Evolutionary conservation across 2,113 vertebrate species (phyloP).

Genomic region (Nannobrachium achirus): DNA sequence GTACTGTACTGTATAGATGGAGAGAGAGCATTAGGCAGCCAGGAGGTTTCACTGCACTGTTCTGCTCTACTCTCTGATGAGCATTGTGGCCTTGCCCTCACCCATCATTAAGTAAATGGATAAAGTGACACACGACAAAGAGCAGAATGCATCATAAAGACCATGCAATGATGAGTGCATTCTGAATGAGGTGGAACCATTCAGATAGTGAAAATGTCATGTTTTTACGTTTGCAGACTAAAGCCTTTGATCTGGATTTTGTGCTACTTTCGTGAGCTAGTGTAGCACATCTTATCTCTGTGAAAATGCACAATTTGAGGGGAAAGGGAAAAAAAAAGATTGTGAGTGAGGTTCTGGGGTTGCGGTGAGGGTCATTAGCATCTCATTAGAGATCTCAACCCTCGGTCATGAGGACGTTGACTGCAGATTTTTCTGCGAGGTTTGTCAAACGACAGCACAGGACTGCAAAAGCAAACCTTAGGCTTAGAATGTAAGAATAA

Average conservation of each 20-base stretch:
- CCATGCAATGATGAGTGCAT: too few relatives aligned
- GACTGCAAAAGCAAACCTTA: neutral
- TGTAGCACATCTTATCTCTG: neutral
- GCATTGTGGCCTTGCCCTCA: constrained; percentile 44
- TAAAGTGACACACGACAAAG: too few relatives aligned
- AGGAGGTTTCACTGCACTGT: constrained; percentile 15
- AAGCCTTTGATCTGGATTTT: constrained; percentile 48
- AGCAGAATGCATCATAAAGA: too few relatives aligned
- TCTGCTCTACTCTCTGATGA: constrained; percentile 46
- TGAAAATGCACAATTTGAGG: constrained; percentile 38
- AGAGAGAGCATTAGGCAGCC: neutral
- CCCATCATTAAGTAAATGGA: constrained; percentile 40
- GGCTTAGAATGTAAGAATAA: constrained; percentile 26
- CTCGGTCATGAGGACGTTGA: constrained; percentile 30
- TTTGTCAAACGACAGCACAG: constrained; percentile 43
- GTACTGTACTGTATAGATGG: too few relatives aligned
- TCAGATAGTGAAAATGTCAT: too few relatives aligned
- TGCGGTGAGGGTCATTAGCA: constrained; percentile 55
- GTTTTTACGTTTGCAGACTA: too few relatives aligned
- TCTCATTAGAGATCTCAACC: constrained; percentile 57
- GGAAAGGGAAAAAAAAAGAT: constrained; percentile 16
- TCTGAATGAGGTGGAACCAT: too few relatives aligned
- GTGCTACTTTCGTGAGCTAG: constrained; percentile 21
- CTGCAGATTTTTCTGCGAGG: constrained; percentile 39
- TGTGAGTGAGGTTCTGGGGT: constrained; percentile 43